Evolutionary conservation across 2,113 vertebrate genomes (phyloP), one percentile per base, ranked within the genome.

Genomic region (Benitochromis conjunctus): DNA sequence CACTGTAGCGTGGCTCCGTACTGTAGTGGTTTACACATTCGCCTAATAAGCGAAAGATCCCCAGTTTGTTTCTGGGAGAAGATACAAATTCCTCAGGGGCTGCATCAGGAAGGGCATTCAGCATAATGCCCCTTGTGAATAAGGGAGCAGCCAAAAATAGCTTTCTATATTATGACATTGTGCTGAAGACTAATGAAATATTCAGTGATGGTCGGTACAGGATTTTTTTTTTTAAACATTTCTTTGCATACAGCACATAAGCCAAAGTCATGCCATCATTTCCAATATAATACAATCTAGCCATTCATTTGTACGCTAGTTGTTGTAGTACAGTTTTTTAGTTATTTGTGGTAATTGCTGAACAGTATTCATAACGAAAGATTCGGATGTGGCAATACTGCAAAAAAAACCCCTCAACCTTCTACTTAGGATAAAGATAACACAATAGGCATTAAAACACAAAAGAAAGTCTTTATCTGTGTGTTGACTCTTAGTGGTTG

Each of bases 101-200:
- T 29, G 0, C 24, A 26, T 48, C 24, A 69, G 64, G 12, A 43
- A 69, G n/a, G 36, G n/a, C 5, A 71, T 48, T 46, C 5, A 71
- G 41, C 41, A 18, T 71, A 48, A 71, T n/a, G n/a, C 13, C 41
- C 21, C 21, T 71, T 48, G 66, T 71, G 41, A 71, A 71, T 18
- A 48, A 48, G 9, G 14, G 41, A 26, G 14, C 41, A 71, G 21
- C 66, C 9, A 26, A 48, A 71, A 71, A 14, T 18, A 29, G 8
- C 21, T 71, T 11, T 71, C 66, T 48, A 21, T 71, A 48, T 71
- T 46, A 18, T 4, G 46, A 84, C 83, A 89, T 51, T 87, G 76
- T 82, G 83, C 87, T 89, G 48, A 83, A 90, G 92, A 83, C 77
- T 86, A 80, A 87, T 29, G 55, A 85, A 89, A 82, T 79, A 87